Conservation (phyloP, 2,113 vertebrate genomes). For the Hiodon alosoides region DNA sequence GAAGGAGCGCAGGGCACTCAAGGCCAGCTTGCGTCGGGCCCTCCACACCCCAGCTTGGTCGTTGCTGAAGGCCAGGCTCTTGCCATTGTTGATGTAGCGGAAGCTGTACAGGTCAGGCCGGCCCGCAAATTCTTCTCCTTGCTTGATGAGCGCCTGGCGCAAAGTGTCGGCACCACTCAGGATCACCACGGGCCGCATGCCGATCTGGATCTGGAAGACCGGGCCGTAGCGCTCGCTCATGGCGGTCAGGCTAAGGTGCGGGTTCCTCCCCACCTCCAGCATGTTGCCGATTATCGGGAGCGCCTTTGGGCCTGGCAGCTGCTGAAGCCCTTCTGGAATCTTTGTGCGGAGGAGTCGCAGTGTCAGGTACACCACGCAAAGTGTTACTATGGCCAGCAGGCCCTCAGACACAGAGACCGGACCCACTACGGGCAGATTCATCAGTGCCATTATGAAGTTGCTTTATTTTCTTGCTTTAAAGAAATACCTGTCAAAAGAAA, state of each 20-base stretch:
- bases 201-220: constrained; percentile 75
- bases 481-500: background rate
- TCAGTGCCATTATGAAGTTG: constrained; percentile 51
- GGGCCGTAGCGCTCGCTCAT: constrained; percentile 77
- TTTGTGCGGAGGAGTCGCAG: constrained; percentile 44
- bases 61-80: constrained; percentile 68
- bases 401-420: constrained; percentile 61
- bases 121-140: constrained; percentile 80
- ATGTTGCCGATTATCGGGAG: constrained; percentile 75
- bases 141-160: constrained; percentile 74
- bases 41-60: constrained; percentile 61
- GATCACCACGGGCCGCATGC: constrained; percentile 76
- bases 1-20: constrained; percentile 68
- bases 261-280: constrained; percentile 66
- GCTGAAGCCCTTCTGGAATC: constrained; percentile 69
- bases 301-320: constrained; percentile 71
- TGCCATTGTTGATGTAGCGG: constrained; percentile 45
- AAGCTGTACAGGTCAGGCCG: constrained; percentile 75
- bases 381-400: constrained; percentile 52
- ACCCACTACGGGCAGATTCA: constrained; percentile 52
- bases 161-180: constrained; percentile 72
- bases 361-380: constrained; percentile 64
- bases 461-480: background rate
- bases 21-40: constrained; percentile 64
- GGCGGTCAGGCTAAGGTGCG: constrained; percentile 68